Percentiles rank a stretch among this genome's conserved stretches.
phyloP scores from a whole-genome alignment of 64 coral and sea anemone species.

The Stichodactyla mertensii region DNA sequence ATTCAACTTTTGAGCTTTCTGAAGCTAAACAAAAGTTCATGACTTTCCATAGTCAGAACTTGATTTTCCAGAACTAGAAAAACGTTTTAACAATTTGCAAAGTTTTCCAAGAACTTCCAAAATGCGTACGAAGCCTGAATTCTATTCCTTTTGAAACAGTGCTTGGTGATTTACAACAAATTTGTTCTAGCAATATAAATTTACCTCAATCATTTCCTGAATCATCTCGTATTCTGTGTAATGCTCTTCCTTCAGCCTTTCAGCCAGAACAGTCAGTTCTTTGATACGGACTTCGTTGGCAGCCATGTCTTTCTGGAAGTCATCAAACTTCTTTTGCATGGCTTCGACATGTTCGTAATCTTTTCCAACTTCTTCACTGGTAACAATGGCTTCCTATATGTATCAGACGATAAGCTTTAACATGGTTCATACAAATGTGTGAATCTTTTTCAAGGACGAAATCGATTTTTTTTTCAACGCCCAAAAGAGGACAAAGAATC shows the following conservation, averaged over 20 bases:
- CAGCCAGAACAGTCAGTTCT: slow-evolving; percentile 80
- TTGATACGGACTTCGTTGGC: slow-evolving; percentile 90
- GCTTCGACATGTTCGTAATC: slow-evolving; percentile 99
- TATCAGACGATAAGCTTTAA: not conserved
- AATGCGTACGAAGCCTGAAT: no score
- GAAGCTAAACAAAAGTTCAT: not conserved
- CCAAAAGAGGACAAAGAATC: no score
- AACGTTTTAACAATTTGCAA: no score
- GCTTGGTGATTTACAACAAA: not conserved
- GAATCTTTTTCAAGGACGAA: not conserved
- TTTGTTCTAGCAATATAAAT: not conserved
- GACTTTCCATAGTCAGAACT: no score
- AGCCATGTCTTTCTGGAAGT: slow-evolving; percentile 97
- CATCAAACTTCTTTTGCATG: slow-evolving; percentile 98
- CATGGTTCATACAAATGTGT: not conserved
- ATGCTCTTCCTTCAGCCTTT: slow-evolving; percentile 91
- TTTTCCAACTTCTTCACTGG: slow-evolving; percentile 92
- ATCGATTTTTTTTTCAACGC: no score
- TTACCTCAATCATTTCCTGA: slow-evolving; percentile 94
- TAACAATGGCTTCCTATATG: slow-evolving; percentile 86
- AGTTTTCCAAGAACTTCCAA: no score
- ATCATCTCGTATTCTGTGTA: slow-evolving; percentile 98
- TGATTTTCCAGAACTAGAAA: no score
- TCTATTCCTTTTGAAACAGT: no score
- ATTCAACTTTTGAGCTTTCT: not conserved